phyloP scores from a whole-genome alignment of 2,888 invertebrate species.

The Noctua janthe region DNA sequence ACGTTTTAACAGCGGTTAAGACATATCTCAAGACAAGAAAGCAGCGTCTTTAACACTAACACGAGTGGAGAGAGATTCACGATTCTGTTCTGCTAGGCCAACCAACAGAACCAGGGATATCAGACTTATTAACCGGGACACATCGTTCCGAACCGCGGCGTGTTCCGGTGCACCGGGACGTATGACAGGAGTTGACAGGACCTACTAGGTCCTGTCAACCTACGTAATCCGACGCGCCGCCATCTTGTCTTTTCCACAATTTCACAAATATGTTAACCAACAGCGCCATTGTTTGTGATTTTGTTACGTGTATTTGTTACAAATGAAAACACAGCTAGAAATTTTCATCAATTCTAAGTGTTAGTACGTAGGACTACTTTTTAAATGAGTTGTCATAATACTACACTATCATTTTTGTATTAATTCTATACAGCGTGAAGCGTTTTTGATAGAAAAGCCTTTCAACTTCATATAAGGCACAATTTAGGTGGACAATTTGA shows the following conservation, averaged over 20 bases:
- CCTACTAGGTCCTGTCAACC: too few relatives aligned
- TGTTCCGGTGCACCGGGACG: neutral
- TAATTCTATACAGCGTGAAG: neutral
- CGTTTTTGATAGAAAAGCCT: neutral
- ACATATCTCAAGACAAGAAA: neutral
- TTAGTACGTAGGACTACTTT: conserved; percentile 16
- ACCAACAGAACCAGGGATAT: neutral
- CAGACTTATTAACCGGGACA: neutral
- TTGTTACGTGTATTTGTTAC: neutral
- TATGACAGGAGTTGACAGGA: neutral
- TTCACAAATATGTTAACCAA: neutral
- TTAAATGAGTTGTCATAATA: conserved; percentile 16
- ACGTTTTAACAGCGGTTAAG: neutral
- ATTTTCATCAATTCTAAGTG: conserved; percentile 11
- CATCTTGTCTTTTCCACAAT: conserved; percentile 1
- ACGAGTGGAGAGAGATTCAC: neutral
- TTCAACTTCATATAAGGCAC: neutral
- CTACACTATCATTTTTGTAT: conserved; percentile 2
- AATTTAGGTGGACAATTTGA: neutral
- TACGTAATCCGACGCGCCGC: neutral
- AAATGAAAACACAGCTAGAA: neutral
- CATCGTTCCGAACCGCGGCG: neutral
- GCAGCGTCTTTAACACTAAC: neutral
- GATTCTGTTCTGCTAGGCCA: neutral
- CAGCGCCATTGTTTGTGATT: neutral